Base-by-base conservation (phyloP, 2,888 invertebrate species). In the Papilio elwesi region DNA sequence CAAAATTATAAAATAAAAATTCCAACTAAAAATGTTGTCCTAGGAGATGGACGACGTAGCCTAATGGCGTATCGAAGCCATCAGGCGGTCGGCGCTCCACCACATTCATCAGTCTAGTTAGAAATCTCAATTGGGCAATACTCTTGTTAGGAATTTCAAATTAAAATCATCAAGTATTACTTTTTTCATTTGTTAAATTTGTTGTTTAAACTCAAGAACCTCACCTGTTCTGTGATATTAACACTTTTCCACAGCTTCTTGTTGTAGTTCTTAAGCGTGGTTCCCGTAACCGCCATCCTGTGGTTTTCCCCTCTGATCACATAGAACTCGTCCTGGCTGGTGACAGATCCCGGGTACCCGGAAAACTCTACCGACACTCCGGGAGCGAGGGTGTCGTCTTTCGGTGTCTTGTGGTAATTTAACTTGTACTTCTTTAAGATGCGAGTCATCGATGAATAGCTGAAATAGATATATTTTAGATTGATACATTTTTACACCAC, bases 301-400 rank as follows among this genome's bases (percentile, higher is more conserved):
- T 91, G 91, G 7, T 95, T 93, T 3, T 91, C 83, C 1, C 95
- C 96, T 82, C 82, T 94, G 81, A 97, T 90, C 13, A 96, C 87
- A 83, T 98, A 98, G 85, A 96, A 97, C 84, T 98, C 98, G 85
- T 98, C 98, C 68, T 97, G 96, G 49, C 97, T 97, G 53, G 96
- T 96, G 52, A 98, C 85, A 13, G 96, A 95, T 11, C 97, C 98
- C 0, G 98, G 98, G 86, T 97, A 98, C 0, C 98, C 96, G 0
- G 97, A 96, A 90, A 98, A 97, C 11, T 96, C 95, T 36, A 97
- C 95, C 6, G 95, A 94, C 55, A 93, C 93, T 0, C 96, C 97
- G 0, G 97, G 95, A 36, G 97, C 95, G 5, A 94, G 85, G 15
- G 92, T 89, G 64, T 91, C 88, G 63, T 84, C 83, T 65, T 90